Base-by-base conservation (phyloP, 2,888 invertebrate genomes). In the Desoria tigrina region DNA sequence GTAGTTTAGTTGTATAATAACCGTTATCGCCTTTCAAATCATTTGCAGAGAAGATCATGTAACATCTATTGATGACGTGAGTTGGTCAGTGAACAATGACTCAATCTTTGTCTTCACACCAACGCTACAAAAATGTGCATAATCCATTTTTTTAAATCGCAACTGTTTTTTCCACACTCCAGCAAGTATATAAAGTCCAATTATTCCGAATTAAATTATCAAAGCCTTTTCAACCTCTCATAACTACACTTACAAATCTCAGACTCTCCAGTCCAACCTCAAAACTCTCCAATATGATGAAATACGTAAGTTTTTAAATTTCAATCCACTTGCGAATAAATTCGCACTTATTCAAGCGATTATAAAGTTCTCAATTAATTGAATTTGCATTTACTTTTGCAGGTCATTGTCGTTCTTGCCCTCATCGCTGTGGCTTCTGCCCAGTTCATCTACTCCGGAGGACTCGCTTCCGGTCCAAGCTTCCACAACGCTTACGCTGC, bases 341-440 rank as follows among this genome's bases (percentile, higher is more conserved):
- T n/a, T 23, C 24, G 6, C 6, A 51, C 18, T 32, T 18, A 55
- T 9, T 28, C n/a, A 16, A 23, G 6, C 21, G 21, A 16, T 45
- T 39, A 16, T 11, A 39, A 11, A 21, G 6, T 45, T 21, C 45
- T 18, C 6, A 18, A 49, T 32, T 23, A 45, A 54, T 37, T 56
- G 37, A 16, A 16, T 45, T 28, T 26, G 7, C 39, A 45, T 54
- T 54, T 14, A 11, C 42, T 32, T 26, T 2, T 60, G 16, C 24
- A 65, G 65, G 65, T 60, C 7, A 23, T 65, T 60, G 26, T 58
- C 57, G 58, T 65, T 60, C 50, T 65, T 49, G 65, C 65, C 56
- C 60, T 65, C 57, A 61, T 65, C 57, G 65, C 61, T 26, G 61
- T 65, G 37, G 65, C 65, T 55, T 61, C 61, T 16, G 65, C 65